A percentile compares a stretch with the other conserved stretches of the same genome.
Conservation (phyloP, 2,797 vertebrate species). For the Melanogrammus aeglefinus region DNA sequence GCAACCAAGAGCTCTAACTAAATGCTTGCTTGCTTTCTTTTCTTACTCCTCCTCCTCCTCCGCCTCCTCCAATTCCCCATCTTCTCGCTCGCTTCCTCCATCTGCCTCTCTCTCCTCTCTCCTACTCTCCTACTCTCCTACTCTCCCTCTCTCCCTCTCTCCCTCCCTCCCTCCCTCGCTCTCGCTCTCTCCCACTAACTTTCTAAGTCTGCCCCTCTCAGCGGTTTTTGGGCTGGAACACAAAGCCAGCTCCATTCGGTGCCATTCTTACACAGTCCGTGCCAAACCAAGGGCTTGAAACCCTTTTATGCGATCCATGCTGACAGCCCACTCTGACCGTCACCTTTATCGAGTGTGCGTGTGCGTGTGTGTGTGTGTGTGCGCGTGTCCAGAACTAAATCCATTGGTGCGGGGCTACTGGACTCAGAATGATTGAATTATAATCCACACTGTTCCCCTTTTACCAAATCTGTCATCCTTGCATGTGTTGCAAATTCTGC, state of each 20-base stretch:
- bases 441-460: background rate
- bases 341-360: background rate
- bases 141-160: constrained; percentile 30
- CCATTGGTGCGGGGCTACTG: constrained; percentile 8
- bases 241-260: background rate
- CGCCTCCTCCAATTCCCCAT: constrained; percentile 51
- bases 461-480: background rate
- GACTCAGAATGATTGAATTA: constrained; percentile 10
- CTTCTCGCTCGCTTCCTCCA: constrained; percentile 52
- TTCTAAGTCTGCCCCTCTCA: constrained; percentile 1
- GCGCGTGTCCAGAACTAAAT: background rate
- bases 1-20: constrained; percentile 65
- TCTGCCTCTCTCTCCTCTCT: constrained; percentile 50
- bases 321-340: background rate
- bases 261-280: background rate
- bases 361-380: background rate
- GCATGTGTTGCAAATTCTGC: background rate
- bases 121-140: constrained; percentile 48
- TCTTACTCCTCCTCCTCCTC: constrained; percentile 40
- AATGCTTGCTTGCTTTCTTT: constrained; percentile 56
- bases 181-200: constrained; percentile 33
- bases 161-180: constrained; percentile 33
- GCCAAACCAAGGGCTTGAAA: constrained; percentile 2
- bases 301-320: background rate
- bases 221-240: background rate